Evolutionary conservation across 2,113 vertebrate species (phyloP), one percentile per base, ranked within the genome.

Genomic region (Dicerorhinus sumatrensis): DNA sequence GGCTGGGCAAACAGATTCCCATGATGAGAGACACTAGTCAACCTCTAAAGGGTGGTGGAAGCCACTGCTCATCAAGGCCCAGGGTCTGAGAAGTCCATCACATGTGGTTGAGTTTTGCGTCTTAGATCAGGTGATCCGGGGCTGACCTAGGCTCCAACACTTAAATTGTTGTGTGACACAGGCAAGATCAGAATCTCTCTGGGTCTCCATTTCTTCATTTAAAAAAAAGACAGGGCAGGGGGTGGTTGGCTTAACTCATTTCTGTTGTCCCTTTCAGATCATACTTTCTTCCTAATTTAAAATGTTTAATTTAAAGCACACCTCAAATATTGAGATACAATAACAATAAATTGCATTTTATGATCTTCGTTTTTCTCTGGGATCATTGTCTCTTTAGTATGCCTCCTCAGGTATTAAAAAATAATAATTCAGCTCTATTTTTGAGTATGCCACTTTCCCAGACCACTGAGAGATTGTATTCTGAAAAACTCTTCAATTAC

Each of bases 241-340:
- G 12, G 12, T 73, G 36, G 36, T 33, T 88, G 65, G 23, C 5
- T 46, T 72, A 33, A 65, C 10, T 88, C 31, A 42, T 33, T 81
- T 85, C 33, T 89, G 0, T 80, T 58, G 42, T 92, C 17, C 14
- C 39, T 85, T 93, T 94, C 48, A 72, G 23, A 60, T 77, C 12
- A 92, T 92, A 65, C 12, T 33, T 89, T 29, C 94, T 93, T 87
- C 16, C 51, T 54, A 81, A 72, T 67, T 67, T 56, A 93, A 90
- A 81, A 88, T 91, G 29, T 51, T 76, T 80, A 46, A 10, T 89
- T 75, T 56, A 89, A 91, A 89, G 9, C 14, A 29, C 1, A 54
- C 18, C 67, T 95, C 73, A 86, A 27, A 65, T 82, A 81, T 25
- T 58, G 31, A 91, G 5, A 29, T 76, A 51, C 7, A 85, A 67